Evolutionary conservation across 1,140 invertebrate genomes (phyloP).

Genomic region (Holotrichia oblita): DNA sequence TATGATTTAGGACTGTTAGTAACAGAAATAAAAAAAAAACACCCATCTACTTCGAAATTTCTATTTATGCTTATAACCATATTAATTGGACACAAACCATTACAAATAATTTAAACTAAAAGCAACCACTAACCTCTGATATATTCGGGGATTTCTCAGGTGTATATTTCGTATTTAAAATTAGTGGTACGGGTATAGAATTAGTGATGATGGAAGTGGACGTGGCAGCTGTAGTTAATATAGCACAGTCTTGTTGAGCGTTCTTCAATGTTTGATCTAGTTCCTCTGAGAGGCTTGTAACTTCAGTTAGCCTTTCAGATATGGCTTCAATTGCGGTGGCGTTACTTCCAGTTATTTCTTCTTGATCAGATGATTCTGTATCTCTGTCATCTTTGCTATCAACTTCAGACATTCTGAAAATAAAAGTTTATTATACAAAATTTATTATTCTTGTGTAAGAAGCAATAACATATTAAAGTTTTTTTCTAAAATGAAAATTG

Average conservation of each 20-base stretch:
- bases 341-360: conserved; percentile 62
- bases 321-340: conserved; percentile 73
- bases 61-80: background rate
- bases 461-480: no score
- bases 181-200: conserved; percentile 44
- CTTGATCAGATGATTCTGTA: conserved; percentile 41
- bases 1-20: background rate
- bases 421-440: no score
- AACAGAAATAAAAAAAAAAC: conserved; percentile 1
- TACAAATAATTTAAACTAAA: background rate
- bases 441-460: no score
- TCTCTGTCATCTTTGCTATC: conserved; percentile 48
- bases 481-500: no score
- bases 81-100: conserved; percentile 21
- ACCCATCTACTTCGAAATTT: conserved; percentile 19
- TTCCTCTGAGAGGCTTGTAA: conserved; percentile 72
- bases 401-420: conserved; percentile 58
- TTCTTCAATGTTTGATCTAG: conserved; percentile 69
- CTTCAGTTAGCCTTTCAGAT: conserved; percentile 70
- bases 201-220: conserved; percentile 47
- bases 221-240: conserved; percentile 50
- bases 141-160: conserved; percentile 47
- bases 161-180: conserved; percentile 46
- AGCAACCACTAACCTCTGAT: conserved; percentile 47
- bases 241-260: conserved; percentile 60